These are phyloP conservation scores for Palythoa grandis DNA, from an alignment of 92 coral and sea anemone species.

Conservation along the genomic window DNA sequence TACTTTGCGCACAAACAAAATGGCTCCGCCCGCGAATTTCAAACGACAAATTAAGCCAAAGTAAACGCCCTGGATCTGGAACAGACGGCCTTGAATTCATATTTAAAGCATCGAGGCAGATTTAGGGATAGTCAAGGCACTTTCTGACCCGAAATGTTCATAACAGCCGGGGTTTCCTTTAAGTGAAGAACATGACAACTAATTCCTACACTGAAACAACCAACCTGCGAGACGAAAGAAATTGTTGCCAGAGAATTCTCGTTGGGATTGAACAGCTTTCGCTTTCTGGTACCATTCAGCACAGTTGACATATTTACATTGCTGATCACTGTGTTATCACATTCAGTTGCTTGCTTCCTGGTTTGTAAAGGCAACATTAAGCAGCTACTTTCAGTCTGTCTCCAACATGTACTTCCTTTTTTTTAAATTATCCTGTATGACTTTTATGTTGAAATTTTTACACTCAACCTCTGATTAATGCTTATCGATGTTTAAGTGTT, in stretches of 20 bases:
- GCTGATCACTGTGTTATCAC: neutral
- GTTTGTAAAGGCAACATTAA: neutral
- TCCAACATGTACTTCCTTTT: neutral
- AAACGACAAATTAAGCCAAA: no score
- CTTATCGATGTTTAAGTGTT: no score
- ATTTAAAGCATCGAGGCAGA: no score
- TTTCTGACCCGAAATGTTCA: no score
- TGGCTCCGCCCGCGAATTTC: no score
- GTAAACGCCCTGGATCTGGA: no score
- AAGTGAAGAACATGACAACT: neutral
- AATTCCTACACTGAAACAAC: neutral
- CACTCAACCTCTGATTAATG: no score
- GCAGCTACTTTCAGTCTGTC: neutral
- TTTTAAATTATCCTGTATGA: no score
- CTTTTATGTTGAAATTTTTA: no score
- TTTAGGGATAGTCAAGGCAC: no score
- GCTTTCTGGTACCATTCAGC: slow-evolving; percentile 77
- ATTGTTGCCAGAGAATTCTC: slow-evolving; percentile 60
- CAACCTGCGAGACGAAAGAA: slow-evolving; percentile 27
- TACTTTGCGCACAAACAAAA: no score
- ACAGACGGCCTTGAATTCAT: no score
- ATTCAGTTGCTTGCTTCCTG: slow-evolving; percentile 12
- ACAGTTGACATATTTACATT: slow-evolving; percentile 49
- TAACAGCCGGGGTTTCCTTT: neutral
- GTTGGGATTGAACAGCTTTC: slow-evolving; percentile 73